phyloP scores from a whole-genome alignment of 2,888 invertebrate species.

The Sphecodes monilicornis region DNA sequence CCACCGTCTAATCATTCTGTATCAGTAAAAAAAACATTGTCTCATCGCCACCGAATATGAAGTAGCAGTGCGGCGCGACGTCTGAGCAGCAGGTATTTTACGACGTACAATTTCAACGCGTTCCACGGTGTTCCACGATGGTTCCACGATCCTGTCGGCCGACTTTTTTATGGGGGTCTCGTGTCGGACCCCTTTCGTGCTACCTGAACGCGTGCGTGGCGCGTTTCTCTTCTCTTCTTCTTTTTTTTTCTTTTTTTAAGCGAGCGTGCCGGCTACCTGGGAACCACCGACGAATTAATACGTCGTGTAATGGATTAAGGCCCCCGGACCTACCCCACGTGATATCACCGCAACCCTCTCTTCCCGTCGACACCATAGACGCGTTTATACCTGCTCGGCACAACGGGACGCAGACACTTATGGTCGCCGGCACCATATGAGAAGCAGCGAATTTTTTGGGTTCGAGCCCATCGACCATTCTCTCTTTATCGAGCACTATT shows the following conservation, averaged over 20 bases:
- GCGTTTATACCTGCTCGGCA: conserved; percentile 65
- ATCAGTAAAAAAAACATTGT: not conserved
- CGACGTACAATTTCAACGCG: conserved; percentile 58
- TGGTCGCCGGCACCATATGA: conserved; percentile 54
- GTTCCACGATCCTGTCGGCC: not conserved
- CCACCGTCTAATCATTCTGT: not conserved
- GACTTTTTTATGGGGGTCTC: conserved; percentile 66
- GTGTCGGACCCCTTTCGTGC: conserved; percentile 74
- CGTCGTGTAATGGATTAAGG: conserved; percentile 78
- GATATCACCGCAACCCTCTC: conserved; percentile 66
- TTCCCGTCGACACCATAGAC: conserved; percentile 27
- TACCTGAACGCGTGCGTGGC: conserved; percentile 82
- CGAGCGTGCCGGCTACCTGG: conserved; percentile 70
- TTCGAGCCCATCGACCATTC: conserved; percentile 37
- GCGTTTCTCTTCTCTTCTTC: conserved; percentile 65
- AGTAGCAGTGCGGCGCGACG: conserved; percentile 29
- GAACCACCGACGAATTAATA: conserved; percentile 76
- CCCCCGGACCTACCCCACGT: conserved; percentile 66
- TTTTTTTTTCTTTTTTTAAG: conserved; percentile 54
- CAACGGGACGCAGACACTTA: conserved; percentile 65
- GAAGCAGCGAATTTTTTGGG: conserved; percentile 36
- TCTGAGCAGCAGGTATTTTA: conserved; percentile 63
- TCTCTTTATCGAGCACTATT: conserved; percentile 3
- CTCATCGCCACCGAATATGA: not conserved
- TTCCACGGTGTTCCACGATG: conserved; percentile 34